A percentile compares a stretch with the other conserved stretches of the same genome.
Evolutionary conservation across 2,797 vertebrate species (phyloP).

Genomic region (Apogon hyalosoma): DNA sequence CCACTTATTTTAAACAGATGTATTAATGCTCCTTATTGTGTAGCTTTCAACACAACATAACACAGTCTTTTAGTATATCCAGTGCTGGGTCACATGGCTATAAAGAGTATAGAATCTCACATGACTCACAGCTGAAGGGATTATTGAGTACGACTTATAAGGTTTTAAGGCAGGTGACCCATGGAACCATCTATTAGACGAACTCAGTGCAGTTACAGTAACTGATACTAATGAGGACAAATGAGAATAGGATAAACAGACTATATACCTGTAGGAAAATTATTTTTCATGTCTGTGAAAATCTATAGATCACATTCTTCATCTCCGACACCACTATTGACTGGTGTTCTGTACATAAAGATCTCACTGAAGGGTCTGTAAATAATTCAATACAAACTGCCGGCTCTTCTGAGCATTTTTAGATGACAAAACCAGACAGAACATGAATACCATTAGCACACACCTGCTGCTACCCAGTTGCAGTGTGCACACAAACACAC

Average conservation of each 20-base stretch:
- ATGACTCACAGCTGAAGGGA: slow-evolving; percentile 55
- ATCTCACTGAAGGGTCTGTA: no score
- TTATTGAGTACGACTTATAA: slow-evolving; percentile 38
- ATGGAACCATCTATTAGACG: neutral
- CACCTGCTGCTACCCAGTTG: slow-evolving; percentile 9
- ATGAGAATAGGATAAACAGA: neutral
- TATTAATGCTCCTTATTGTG: no score
- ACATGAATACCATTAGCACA: neutral
- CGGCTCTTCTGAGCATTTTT: no score
- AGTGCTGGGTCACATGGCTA: slow-evolving; percentile 24
- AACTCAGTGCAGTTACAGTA: slow-evolving; percentile 9
- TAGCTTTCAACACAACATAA: slow-evolving; percentile 21
- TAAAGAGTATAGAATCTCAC: slow-evolving; percentile 46
- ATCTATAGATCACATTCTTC: no score
- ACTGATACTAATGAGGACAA: neutral
- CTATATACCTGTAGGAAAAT: neutral
- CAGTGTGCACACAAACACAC: neutral
- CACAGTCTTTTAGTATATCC: slow-evolving; percentile 7
- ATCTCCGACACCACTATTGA: no score
- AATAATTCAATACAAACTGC: no score
- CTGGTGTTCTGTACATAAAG: no score
- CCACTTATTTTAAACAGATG: slow-evolving; percentile 13
- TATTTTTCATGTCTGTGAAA: no score
- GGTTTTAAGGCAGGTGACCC: slow-evolving; percentile 31
- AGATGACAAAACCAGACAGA: neutral